Base-by-base conservation (phyloP, 2,797 vertebrate species). In the Pachyuromys duprasi region DNA sequence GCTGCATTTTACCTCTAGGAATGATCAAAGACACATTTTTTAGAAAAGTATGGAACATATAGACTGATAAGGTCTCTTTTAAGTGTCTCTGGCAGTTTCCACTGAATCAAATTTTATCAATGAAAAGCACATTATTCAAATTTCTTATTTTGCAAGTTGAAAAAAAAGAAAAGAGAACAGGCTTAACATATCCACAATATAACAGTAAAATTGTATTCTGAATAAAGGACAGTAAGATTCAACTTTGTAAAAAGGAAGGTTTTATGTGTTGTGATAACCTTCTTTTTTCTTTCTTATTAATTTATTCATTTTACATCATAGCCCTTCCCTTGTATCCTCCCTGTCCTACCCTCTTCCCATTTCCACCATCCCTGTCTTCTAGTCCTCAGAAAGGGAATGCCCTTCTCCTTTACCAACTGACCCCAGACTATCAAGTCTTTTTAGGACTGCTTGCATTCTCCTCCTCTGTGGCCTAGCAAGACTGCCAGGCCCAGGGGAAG, bases 131-230 rank as follows among this genome's bases (percentile, higher is more conserved):
- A 62, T 75, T 63, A 45, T 39, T 36, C 39, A 92, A 81, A 57
- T 36, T 94, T 15, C 22, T 93, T 92, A 92, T 91, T 93, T 91
- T 69, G 55, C 24, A 93, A 36, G 84, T 93, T 53, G 20, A 88
- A 42, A 82, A 57, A 5, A 53, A 76, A 57, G 15, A 5, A 53
- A 76, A 57, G 15, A 39, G 90, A 81, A 39, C n/a, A 94, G n/a
- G 5, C 1, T 92, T 49, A 91, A 13, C 18, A 89, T 78, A 18
- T 42, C 65, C 82, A 87, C 86, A 33, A 93, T 63, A 88, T 63
- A 94, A 91, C 8, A 17, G 26, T 75, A 95, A 91, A 93, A 62
- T 4, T 92, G 78, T 36, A 92, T 72, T 90, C 76, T 53, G 87
- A 80, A 86, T 89, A 89, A 90, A 79, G 55, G 17, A 72, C 17